A percentile compares a stretch with the other conserved stretches of the same genome.
Evolutionary conservation across 2,888 invertebrate genomes (phyloP).

Genomic region (Nipponacmea schrenckii): DNA sequence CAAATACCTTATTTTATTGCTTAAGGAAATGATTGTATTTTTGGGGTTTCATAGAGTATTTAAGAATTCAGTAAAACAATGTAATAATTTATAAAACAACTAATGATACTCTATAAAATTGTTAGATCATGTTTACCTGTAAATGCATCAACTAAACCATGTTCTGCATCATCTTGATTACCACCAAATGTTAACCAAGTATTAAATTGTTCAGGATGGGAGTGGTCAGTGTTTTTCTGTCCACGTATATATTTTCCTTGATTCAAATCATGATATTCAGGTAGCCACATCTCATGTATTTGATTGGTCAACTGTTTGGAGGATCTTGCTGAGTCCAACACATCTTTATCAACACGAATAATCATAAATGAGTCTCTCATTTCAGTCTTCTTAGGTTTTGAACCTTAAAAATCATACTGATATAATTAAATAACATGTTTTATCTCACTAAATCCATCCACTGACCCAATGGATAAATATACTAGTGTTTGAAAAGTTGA

Average conservation of each 20-base stretch:
- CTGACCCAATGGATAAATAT: background rate
- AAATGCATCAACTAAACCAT: slow-evolving; percentile 60
- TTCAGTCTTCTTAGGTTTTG: slow-evolving; percentile 21
- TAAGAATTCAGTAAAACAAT: too few species aligned
- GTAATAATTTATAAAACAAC: too few species aligned
- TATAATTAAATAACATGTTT: too few species aligned
- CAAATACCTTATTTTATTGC: too few species aligned
- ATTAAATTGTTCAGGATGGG: slow-evolving; percentile 39
- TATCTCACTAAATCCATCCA: too few species aligned
- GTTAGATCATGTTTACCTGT: slow-evolving; percentile 46
- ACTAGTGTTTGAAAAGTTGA: too few species aligned
- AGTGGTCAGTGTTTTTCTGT: slow-evolving; percentile 43
- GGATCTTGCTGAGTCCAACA: slow-evolving; percentile 39
- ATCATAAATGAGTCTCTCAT: slow-evolving; percentile 38
- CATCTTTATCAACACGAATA: slow-evolving; percentile 38
- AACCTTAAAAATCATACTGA: slow-evolving; percentile 19
- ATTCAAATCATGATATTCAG: slow-evolving; percentile 50
- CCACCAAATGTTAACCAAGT: slow-evolving; percentile 61
- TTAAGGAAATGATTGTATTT: too few species aligned
- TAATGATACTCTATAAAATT: too few species aligned
- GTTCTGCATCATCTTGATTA: slow-evolving; percentile 39
- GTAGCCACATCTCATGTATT: slow-evolving; percentile 51
- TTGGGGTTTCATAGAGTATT: too few species aligned
- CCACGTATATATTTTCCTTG: slow-evolving; percentile 53
- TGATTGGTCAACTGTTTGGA: slow-evolving; percentile 42